Evolutionary conservation across 2,888 invertebrate genomes (phyloP).

Genomic region (Epinotia demarniana): DNA sequence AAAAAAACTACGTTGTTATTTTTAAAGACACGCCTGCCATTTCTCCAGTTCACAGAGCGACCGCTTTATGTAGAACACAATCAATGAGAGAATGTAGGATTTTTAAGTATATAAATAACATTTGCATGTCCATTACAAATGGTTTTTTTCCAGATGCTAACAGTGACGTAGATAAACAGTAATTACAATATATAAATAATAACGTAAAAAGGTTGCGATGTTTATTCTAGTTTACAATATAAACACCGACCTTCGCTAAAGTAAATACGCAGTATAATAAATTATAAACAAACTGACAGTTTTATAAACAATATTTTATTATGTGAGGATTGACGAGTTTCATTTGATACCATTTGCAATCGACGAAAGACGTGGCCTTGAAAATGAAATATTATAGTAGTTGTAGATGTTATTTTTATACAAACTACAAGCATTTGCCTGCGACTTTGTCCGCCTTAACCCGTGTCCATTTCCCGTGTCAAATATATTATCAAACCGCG

Average conservation of each 20-base stretch:
- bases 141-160: too few relatives aligned
- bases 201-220: neutral
- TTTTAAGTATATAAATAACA: too few relatives aligned
- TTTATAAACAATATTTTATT: constrained; percentile 42
- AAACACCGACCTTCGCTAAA: constrained; percentile 25
- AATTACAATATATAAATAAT: neutral
- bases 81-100: too few relatives aligned
- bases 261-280: constrained; percentile 33
- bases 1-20: too few relatives aligned
- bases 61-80: too few relatives aligned
- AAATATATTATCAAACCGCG: too few relatives aligned
- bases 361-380: constrained; percentile 23
- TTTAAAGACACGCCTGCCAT: too few relatives aligned
- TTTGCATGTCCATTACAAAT: too few relatives aligned
- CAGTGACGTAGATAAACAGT: neutral
- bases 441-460: too few relatives aligned
- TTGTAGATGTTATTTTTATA: neutral
- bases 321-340: constrained; percentile 5
- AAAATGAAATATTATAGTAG: neutral
- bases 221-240: constrained; percentile 1
- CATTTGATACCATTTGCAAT: neutral
- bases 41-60: too few relatives aligned
- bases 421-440: too few relatives aligned
- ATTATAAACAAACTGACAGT: constrained; percentile 16
- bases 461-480: too few relatives aligned